Evolutionary conservation across 2,888 invertebrate species (phyloP).

Genomic region (Pteria penguin): DNA sequence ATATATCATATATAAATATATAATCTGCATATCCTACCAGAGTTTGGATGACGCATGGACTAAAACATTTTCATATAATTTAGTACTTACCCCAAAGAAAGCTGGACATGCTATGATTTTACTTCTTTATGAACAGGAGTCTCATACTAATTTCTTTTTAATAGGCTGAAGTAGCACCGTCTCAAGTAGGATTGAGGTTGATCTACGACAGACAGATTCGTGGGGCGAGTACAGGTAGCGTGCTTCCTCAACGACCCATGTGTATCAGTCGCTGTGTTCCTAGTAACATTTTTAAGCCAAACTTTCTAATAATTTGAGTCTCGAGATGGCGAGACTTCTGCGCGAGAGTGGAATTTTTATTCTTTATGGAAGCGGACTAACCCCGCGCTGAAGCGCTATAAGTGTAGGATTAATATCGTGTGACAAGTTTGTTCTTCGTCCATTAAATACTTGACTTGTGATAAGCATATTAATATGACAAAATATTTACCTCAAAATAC

Average conservation of each 20-base stretch:
- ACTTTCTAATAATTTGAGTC: constrained; percentile 50
- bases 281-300: constrained; percentile 60
- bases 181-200: constrained; percentile 15
- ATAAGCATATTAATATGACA: constrained; percentile 50
- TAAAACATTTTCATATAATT: too few species aligned
- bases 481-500: constrained; percentile 45
- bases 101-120: too few species aligned
- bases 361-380: constrained; percentile 45
- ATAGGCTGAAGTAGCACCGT: constrained; percentile 22
- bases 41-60: too few species aligned
- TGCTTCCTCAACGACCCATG: constrained; percentile 27
- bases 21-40: too few species aligned
- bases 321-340: constrained; percentile 47
- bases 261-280: constrained; percentile 48
- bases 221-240: constrained; percentile 26
- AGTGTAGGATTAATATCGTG: constrained; percentile 57
- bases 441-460: constrained; percentile 59
- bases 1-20: too few species aligned
- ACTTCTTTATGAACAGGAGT: too few species aligned
- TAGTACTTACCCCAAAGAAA: too few species aligned
- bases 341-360: constrained; percentile 47
- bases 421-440: constrained; percentile 67
- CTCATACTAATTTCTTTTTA: constrained; percentile 19
- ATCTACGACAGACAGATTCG: constrained; percentile 28
- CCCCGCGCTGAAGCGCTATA: constrained; percentile 46